Evolutionary conservation across 2,888 invertebrate species (phyloP), one percentile per base, ranked within the genome.

Genomic region (Synergus gifuensis): DNA sequence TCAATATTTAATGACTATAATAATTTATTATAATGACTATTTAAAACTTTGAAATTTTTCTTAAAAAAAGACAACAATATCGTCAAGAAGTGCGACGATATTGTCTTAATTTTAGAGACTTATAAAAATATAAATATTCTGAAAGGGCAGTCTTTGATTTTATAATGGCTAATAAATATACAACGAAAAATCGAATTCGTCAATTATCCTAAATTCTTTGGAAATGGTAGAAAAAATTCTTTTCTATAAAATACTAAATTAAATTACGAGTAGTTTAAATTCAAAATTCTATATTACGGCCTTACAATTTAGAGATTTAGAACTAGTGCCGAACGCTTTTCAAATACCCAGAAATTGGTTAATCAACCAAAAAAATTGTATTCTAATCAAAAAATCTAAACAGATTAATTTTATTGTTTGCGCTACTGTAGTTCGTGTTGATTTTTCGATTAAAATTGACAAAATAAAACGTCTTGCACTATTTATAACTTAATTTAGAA

Each of bases 141-240:
- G 22, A 73, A 73, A 40, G 36, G 73, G 49, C 73, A 73, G 73
- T 73, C 73, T 73, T 73, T 73, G 49, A 36, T 49, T 28, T 73
- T 36, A 18, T 54, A 54, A 58, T 46, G 22, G 28, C 46, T 69
- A 69, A 54, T 54, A 54, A 73, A 42, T 66, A 62, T 28, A 62
- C 28, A 62, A 62, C 62, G 22, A 62, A 62, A 62, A 62, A 5
- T 62, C 62, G 62, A 73, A 69, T 49, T 22, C 22, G 36, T 54
- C 28, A n/a, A 73, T 73, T 73, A 73, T 58, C 54, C 73, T 73
- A 73, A 49, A 36, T 58, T 73, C 73, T 73, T 73, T 73, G 73
- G 73, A 54, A 73, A 49, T 73, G 40, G 54, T 54, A 73, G 54
- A 73, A 22, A 49, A 73, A 73, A 16, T n/a, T 66, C 16, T 73